A percentile compares a stretch with the other conserved stretches of the same genome.
Conservation (phyloP, 2,113 vertebrate species). For the Sapajus apella region DNA sequence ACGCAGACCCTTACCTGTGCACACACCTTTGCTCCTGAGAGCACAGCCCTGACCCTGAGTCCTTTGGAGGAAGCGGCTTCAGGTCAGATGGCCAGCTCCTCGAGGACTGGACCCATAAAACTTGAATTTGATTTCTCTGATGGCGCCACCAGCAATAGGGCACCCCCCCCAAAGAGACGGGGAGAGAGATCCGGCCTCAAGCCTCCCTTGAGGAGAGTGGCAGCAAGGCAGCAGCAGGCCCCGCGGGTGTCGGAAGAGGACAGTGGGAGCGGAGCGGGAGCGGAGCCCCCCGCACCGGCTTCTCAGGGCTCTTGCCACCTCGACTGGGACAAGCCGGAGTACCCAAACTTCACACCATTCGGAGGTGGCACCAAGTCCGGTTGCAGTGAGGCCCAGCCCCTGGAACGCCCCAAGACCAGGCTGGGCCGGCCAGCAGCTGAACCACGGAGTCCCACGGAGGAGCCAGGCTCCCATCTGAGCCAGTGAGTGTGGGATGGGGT, state of each 20-base stretch:
- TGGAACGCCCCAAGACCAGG: background rate
- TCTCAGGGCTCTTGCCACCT: slow-evolving; percentile 82
- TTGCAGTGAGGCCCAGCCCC: background rate
- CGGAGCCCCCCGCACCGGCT: slow-evolving; percentile 62
- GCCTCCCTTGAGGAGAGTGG: slow-evolving; percentile 72
- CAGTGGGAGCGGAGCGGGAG: background rate
- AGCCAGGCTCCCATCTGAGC: fast-evolving
- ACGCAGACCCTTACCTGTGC: slow-evolving; percentile 60
- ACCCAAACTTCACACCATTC: slow-evolving; percentile 88
- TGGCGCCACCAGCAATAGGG: slow-evolving; percentile 76
- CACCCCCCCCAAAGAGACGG: slow-evolving; percentile 83
- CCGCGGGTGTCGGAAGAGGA: background rate
- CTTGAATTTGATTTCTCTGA: slow-evolving; percentile 91
- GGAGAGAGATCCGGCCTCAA: slow-evolving; percentile 84
- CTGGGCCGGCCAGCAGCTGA: background rate
- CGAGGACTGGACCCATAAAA: slow-evolving; percentile 78
- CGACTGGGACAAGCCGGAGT: slow-evolving; percentile 85
- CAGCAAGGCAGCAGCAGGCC: slow-evolving; percentile 23
- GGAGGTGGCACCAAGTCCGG: slow-evolving; percentile 70
- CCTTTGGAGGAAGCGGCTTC: slow-evolving; percentile 49
- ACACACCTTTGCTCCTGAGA: slow-evolving; percentile 60
- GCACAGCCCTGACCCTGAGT: slow-evolving; percentile 76
- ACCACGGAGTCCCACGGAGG: fast-evolving
- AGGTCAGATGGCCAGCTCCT: background rate
- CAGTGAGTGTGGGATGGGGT: slow-evolving; percentile 7